phyloP scores from a whole-genome alignment of 2,888 invertebrate genomes.

The Amiota mariae region DNA sequence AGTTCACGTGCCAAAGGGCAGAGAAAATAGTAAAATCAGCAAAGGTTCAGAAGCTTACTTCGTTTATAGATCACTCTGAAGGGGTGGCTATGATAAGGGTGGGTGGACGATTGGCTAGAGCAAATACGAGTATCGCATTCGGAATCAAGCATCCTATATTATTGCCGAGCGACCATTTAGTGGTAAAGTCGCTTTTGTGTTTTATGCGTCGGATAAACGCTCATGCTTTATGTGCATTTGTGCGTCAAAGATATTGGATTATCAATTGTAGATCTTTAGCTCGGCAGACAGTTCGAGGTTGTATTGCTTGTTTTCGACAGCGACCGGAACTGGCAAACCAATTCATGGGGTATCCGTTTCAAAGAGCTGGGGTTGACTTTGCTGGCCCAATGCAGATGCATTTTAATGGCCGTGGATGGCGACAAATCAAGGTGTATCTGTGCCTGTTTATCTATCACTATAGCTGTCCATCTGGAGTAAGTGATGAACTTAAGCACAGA shows the following conservation, averaged over 20 bases:
- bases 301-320: constrained; percentile 30
- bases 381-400: constrained; percentile 34
- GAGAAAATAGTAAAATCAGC: background rate
- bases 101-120: no score
- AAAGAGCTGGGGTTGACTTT: constrained; percentile 28
- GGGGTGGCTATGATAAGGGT: no score
- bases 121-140: no score
- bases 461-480: constrained; percentile 44
- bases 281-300: constrained; percentile 27
- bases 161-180: background rate
- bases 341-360: constrained; percentile 16
- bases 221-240: constrained; percentile 28
- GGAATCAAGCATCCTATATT: no score
- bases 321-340: background rate
- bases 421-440: constrained; percentile 38
- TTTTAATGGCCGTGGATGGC: constrained; percentile 25
- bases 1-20: background rate
- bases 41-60: background rate
- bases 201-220: constrained; percentile 29
- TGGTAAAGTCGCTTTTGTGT: constrained; percentile 21
- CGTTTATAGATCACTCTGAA: constrained; percentile 12
- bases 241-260: constrained; percentile 19
- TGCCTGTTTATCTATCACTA: constrained; percentile 39
- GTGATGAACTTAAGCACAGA: constrained; percentile 38
- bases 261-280: constrained; percentile 30